Conservation (phyloP, 2,888 invertebrate species). For the Xestobium rufovillosum region DNA sequence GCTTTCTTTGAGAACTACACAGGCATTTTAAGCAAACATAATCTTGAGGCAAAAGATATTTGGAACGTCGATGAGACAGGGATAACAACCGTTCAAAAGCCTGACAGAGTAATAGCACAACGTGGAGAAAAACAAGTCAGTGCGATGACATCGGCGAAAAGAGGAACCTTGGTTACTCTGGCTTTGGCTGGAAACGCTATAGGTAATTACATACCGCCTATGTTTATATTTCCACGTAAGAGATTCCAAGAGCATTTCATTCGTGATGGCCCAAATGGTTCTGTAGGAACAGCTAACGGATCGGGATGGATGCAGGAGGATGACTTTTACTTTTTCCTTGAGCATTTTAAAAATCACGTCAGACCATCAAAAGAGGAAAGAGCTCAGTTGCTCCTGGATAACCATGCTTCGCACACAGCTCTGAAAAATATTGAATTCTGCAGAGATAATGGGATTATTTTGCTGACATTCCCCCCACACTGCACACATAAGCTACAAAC, state of each 20-base stretch:
- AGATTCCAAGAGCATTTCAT: slow-evolving; percentile 21
- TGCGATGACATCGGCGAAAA: slow-evolving; percentile 29
- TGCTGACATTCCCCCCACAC: slow-evolving; percentile 15
- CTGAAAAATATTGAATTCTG: slow-evolving; percentile 12
- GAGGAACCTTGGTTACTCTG: slow-evolving; percentile 29
- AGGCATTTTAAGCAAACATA: slow-evolving; percentile 22
- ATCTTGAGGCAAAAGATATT: no score
- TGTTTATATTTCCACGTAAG: slow-evolving; percentile 30
- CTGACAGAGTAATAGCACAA: slow-evolving; percentile 28
- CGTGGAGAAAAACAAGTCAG: slow-evolving; percentile 31
- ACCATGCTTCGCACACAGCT: slow-evolving; percentile 28
- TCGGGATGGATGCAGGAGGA: slow-evolving; percentile 32
- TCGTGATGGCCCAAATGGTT: slow-evolving; percentile 27
- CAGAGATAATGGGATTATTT: slow-evolving; percentile 13
- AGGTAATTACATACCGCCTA: slow-evolving; percentile 30
- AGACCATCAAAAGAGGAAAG: slow-evolving; percentile 21
- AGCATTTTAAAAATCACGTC: slow-evolving; percentile 30
- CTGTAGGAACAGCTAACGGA: slow-evolving; percentile 31
- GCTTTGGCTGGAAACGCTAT: slow-evolving; percentile 25
- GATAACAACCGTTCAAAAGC: slow-evolving; percentile 37
- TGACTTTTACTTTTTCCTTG: slow-evolving; percentile 28
- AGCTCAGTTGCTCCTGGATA: slow-evolving; percentile 31
- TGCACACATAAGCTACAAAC: slow-evolving; percentile 12
- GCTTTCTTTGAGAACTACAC: slow-evolving; percentile 6
- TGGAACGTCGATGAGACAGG: slow-evolving; percentile 37